Conservation (phyloP, 2,888 invertebrate species). For the Napeogenes inachia region DNA sequence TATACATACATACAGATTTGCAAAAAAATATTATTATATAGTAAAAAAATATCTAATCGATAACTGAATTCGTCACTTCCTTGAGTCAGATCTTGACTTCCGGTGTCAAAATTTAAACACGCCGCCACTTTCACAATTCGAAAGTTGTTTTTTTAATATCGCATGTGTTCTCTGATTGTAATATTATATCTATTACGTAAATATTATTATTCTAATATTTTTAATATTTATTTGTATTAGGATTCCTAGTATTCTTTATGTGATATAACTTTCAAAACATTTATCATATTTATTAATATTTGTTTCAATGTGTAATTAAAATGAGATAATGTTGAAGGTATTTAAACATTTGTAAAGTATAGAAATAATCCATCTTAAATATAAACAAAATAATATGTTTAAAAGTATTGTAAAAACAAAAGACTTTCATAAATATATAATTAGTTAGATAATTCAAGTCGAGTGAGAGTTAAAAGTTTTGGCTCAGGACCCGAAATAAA, state of each 20-base stretch:
- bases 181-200: slow-evolving; percentile 10
- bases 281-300: too few relatives aligned
- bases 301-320: too few relatives aligned
- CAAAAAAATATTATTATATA: background rate
- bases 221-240: too few relatives aligned
- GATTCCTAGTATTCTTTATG: too few relatives aligned
- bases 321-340: background rate
- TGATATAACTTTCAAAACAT: too few relatives aligned
- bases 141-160: slow-evolving; percentile 38
- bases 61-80: slow-evolving; percentile 17
- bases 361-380: background rate
- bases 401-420: too few relatives aligned
- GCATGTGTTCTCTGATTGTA: slow-evolving; percentile 23
- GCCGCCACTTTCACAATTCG: slow-evolving; percentile 40
- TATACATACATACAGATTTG: background rate
- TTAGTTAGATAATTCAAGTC: background rate
- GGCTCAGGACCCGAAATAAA: slow-evolving; percentile 19
- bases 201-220: background rate
- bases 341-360: too few relatives aligned
- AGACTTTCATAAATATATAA: background rate
- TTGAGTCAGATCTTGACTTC: slow-evolving; percentile 17
- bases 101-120: slow-evolving; percentile 29
- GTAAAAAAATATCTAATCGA: slow-evolving; percentile 12
- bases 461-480: background rate
- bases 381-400: too few relatives aligned